phyloP scores from a whole-genome alignment of 2,797 vertebrate species.

The Champsocephalus gunnari region DNA sequence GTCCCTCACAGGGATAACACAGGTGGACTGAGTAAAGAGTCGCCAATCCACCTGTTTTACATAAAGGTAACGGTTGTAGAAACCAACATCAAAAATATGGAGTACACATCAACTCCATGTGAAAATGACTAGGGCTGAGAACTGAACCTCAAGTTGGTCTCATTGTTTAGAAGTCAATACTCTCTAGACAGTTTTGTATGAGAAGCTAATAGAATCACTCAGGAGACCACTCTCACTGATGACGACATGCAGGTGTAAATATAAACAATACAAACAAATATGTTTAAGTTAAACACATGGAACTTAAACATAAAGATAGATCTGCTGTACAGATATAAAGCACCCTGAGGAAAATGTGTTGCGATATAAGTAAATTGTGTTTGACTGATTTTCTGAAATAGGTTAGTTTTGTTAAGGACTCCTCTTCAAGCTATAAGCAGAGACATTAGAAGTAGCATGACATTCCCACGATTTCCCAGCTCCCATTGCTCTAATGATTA shows the following conservation, averaged over 20 bases:
- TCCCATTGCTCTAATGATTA: not conserved
- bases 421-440: not conserved
- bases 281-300: not conserved
- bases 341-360: no score
- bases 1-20: constrained; percentile 20
- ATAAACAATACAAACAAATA: not conserved
- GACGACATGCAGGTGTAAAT: not conserved
- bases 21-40: constrained; percentile 24
- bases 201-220: not conserved
- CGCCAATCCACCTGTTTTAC: constrained; percentile 32
- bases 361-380: no score
- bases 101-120: not conserved
- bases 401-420: not conserved
- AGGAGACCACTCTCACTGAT: not conserved
- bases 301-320: no score
- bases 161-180: not conserved
- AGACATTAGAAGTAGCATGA: not conserved
- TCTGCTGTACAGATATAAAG: no score
- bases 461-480: not conserved
- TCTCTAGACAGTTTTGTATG: not conserved
- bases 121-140: not conserved
- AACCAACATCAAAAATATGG: constrained; percentile 11
- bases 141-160: constrained; percentile 13
- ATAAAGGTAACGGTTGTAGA: constrained; percentile 30
- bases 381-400: not conserved